Conservation (phyloP, 2,888 invertebrate species). For the Andrena dorsata region DNA sequence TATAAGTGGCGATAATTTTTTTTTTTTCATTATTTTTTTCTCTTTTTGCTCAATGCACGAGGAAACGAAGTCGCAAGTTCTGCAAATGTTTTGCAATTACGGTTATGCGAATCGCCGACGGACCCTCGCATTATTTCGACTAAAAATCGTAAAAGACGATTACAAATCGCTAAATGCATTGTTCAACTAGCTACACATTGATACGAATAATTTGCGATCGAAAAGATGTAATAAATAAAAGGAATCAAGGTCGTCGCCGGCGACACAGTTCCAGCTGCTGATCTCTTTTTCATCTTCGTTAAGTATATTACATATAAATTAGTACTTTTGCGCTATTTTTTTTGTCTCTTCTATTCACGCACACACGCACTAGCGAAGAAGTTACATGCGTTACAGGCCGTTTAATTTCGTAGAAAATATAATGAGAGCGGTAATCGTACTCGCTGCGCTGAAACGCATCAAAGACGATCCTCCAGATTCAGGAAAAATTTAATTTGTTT, state of each 20-base stretch:
- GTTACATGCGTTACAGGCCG: conserved; percentile 55
- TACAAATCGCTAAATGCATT: conserved; percentile 33
- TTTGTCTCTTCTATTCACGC: conserved; percentile 58
- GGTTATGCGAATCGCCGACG: conserved; percentile 26
- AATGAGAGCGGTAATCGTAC: conserved; percentile 38
- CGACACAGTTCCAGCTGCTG: conserved; percentile 59
- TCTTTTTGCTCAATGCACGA: conserved; percentile 12
- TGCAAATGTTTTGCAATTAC: conserved; percentile 1
- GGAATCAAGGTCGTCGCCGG: conserved; percentile 56
- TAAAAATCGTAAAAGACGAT: neutral
- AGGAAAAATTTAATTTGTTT: conserved; percentile 2
- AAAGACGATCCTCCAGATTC: conserved; percentile 39
- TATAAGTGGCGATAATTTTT: neutral
- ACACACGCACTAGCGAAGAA: conserved; percentile 56
- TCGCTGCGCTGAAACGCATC: conserved; percentile 43
- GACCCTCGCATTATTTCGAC: conserved; percentile 24
- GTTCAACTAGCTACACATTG: conserved; percentile 22
- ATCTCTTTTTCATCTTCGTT: conserved; percentile 31
- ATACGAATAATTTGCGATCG: conserved; percentile 17
- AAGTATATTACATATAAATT: conserved; percentile 48
- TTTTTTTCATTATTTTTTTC: too few relatives aligned
- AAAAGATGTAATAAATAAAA: conserved; percentile 29
- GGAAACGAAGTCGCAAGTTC: neutral
- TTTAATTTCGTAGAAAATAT: conserved; percentile 27
- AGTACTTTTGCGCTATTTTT: conserved; percentile 58